Base-by-base conservation (phyloP, 2,888 invertebrate genomes). In the Acrobasis suavella region DNA sequence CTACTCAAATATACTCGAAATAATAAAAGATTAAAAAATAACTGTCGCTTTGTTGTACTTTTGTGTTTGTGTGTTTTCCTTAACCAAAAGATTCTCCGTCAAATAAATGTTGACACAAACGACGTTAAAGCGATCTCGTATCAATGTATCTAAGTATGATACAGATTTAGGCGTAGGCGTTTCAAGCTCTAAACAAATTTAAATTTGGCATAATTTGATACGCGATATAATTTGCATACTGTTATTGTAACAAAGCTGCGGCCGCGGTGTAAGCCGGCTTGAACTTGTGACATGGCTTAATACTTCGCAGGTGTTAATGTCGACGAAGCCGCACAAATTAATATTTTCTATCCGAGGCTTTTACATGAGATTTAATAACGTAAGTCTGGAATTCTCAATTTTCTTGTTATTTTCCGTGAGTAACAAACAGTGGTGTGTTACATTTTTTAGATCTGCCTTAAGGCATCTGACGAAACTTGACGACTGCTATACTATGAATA, bases 241-340 rank as follows among this genome's bases (percentile, higher is more conserved):
- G 64, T 67, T 54, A 61, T 65, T 64, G 65, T 62, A 64, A 54
- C 59, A 59, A 59, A 59, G 58, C 68, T 67, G 72, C 69, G 74
- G 63, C 69, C 70, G 67, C 65, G 64, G 65, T 65, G 63, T 72
- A 72, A 73, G 67, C 69, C 59, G 58, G 65, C 56, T 67, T 64
- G 65, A 67, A 68, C 69, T 65, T 61, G 62, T 60, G 63, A 66
- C 63, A 58, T 51, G 60, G 67, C 70, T 71, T 72, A 70, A 69
- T 65, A 67, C 73, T 71, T 72, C 67, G 64, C 65, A 70, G 72
- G 71, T 72, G 74, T 72, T 76, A 72, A 77, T 73, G 69, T 70
- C 69, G 67, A 65, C 68, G 69, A 69, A 72, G 69, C 69, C 72
- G 70, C 61, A 65, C 67, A 65, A 68, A 68, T 68, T 71, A 67